These are phyloP conservation scores for Epinotia brunnichana DNA, from an alignment of 2,888 invertebrate genomes.

Conservation along the genomic window DNA sequence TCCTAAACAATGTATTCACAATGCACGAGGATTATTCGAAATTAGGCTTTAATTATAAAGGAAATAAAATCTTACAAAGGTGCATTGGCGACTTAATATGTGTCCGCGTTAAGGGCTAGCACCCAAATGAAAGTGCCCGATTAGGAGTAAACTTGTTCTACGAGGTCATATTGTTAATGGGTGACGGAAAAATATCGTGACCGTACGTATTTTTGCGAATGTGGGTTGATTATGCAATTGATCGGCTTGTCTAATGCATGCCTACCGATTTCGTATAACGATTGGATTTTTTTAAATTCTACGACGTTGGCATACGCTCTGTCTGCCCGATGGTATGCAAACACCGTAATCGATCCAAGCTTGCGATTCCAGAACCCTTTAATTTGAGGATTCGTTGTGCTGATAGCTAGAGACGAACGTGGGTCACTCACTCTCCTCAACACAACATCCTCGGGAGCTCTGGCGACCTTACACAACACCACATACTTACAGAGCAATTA, in stretches of 20 bases:
- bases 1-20: constrained; percentile 23
- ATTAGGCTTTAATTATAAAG: constrained; percentile 19
- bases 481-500: too few species aligned
- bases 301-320: too few species aligned
- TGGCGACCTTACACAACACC: too few species aligned
- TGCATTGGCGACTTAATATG: constrained; percentile 11
- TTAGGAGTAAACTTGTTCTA: constrained; percentile 10
- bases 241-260: background rate
- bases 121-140: constrained; percentile 7
- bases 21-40: constrained; percentile 19
- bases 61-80: constrained; percentile 20
- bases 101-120: constrained; percentile 16
- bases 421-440: too few species aligned
- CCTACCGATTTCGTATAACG: background rate
- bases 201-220: constrained; percentile 31
- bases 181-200: constrained; percentile 30
- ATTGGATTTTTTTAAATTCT: background rate
- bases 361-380: too few species aligned
- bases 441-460: too few species aligned
- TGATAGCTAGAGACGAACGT: too few species aligned
- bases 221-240: constrained; percentile 23
- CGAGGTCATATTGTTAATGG: constrained; percentile 23
- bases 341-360: too few species aligned
- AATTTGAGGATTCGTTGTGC: too few species aligned
- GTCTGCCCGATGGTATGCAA: too few species aligned